Base-by-base conservation (phyloP, 2,888 invertebrate genomes). In the Erannis defoliaria region DNA sequence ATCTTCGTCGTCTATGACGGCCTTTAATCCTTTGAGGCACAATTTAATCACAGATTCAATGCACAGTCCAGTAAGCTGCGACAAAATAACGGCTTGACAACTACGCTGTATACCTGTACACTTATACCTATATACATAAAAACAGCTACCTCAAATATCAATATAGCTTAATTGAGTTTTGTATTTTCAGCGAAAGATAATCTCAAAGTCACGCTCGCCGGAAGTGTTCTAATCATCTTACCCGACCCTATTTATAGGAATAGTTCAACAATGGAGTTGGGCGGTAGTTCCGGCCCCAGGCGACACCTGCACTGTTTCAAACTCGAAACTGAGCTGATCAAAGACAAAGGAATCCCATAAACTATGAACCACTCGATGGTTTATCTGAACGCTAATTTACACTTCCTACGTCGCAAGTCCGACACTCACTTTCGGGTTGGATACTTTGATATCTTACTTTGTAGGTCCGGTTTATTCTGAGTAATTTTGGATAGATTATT, bases 291-390 rank as follows among this genome's bases (percentile, higher is more conserved):
- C 68, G 68, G 60, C 64, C 48, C 56, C 48, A 21, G 56, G 74
- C 68, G 73, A 75, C 85, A 84, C 76, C 86, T 86, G 86, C 73
- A 73, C 71, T 72, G 51, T 74, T 72, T 85, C 84, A 82, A 81
- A 79, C 74, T 77, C 66, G 65, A 59, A 67, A 73, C 75, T 69
- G 65, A 69, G 64, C 78, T 73, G 78, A 78, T 81, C 80, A 80
- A 78, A 79, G 80, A 77, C 75, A 77, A 83, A 82, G 77, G 76
- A 78, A 71, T 74, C 61, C 63, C 69, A 65, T 67, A 68, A 70
- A 70, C 65, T 63, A 50, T 26, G 38, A 56, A 18, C 62, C 61
- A 61, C 48, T 66, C 64, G 50, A 70, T 66, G 53, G 65, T 70
- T 63, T 66, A 70, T 65, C 63, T 50, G 43, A 55, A 49, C 63